Percentiles rank a stretch among this genome's conserved stretches.
phyloP scores from a whole-genome alignment of 2,888 invertebrate genomes.

The Amphipyra berbera region DNA sequence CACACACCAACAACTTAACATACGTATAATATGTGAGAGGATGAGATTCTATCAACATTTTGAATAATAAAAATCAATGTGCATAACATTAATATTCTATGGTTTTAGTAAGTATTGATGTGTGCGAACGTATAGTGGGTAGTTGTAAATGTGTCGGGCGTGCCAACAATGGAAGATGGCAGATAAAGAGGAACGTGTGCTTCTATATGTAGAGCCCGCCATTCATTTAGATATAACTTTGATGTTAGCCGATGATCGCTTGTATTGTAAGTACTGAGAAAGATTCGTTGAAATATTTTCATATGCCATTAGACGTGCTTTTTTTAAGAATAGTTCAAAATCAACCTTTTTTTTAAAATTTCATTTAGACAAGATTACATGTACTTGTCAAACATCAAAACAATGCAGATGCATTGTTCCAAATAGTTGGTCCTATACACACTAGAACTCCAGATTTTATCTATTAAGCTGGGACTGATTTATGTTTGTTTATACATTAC shows the following conservation, averaged over 20 bases:
- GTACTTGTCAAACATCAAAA: too few species aligned
- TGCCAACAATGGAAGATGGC: slow-evolving; percentile 72
- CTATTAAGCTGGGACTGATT: too few species aligned
- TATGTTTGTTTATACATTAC: too few species aligned
- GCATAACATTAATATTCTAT: slow-evolving; percentile 50
- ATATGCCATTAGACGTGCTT: too few species aligned
- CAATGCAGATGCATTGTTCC: too few species aligned
- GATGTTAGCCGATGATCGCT: slow-evolving; percentile 44
- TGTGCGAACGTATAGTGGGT: slow-evolving; percentile 38
- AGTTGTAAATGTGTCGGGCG: slow-evolving; percentile 60
- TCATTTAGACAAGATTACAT: too few species aligned
- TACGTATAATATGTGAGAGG: slow-evolving; percentile 23
- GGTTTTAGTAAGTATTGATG: slow-evolving; percentile 42
- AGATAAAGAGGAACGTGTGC: slow-evolving; percentile 66
- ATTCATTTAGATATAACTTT: slow-evolving; percentile 45
- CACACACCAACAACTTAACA: slow-evolving; percentile 15
- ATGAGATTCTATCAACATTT: slow-evolving; percentile 40
- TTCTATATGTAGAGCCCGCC: slow-evolving; percentile 31
- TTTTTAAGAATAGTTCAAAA: too few species aligned
- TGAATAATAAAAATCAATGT: slow-evolving; percentile 51
- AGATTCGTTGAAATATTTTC: slow-evolving; percentile 1
- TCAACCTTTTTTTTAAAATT: too few species aligned
- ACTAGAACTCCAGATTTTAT: too few species aligned
- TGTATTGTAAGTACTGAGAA: slow-evolving; percentile 11
- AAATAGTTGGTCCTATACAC: too few species aligned